Base-by-base conservation (phyloP, 2,797 vertebrate species). In the Rhinichthys osculus region DNA sequence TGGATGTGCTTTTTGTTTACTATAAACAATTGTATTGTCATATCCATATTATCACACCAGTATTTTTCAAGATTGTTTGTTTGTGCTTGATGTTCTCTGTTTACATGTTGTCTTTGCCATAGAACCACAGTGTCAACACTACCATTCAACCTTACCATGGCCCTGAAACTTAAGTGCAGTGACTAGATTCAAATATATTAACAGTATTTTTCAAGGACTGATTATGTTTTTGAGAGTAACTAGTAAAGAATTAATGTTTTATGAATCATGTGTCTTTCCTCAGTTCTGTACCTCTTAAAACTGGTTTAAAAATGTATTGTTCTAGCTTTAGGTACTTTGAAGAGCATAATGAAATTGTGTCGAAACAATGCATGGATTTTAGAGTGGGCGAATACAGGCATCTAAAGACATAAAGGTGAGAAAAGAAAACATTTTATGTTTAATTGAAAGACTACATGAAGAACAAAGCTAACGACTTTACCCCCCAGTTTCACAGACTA, bases 361-460 rank as follows among this genome's bases (percentile, higher is more conserved):
- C 8, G 1, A 72, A 44, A 42, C 8, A 30, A 73, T 10, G 5
- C 9, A 30, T 30, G 1, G 5, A 30, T 73, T 80, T 67, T 67
- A 23, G 1, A 50, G 62, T 23, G 47, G 7, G 17, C 4, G 27
- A 52, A 54, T 50, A 30, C 59, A 72, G 5, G 72, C 21, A 44
- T n/a, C 7, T 83, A 16, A 83, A n/a, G 23, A 57, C 13, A 19
- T 13, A 66, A 27, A 23, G 13, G 17, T 44, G 7, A 35, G 7
- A 57, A 70, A 57, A 57, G 0, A 13, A 50, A 10, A n/a, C 3
- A 19, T 30, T 74, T 50, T n/a, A 33, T 5, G 59, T 85, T 91
- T 87, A 66, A 85, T 81, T 89, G 79, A 82, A 79, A 70, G 78
- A 50, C 35, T 74, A 83, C n/a, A 67, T 71, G 85, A 84, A 74